These are phyloP conservation scores for Episyrphus balteatus DNA, from an alignment of 1,140 invertebrate genomes.

Conservation along the genomic window DNA sequence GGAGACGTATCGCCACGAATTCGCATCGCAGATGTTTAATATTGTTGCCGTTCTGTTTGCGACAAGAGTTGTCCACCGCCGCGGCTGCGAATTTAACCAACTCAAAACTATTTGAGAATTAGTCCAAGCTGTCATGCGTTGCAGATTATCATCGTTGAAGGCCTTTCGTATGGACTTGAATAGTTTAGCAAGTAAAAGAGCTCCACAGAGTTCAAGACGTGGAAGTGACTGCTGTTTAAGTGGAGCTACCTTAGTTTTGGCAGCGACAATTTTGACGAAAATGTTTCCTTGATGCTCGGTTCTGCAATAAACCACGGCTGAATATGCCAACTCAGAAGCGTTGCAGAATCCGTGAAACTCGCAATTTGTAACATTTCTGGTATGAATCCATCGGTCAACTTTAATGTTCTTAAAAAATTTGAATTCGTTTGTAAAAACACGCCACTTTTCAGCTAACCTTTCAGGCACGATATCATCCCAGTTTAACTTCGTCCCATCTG, in stretches of 20 bases:
- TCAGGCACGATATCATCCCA: too few relatives aligned
- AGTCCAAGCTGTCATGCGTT: conserved; percentile 28
- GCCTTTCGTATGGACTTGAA: background rate
- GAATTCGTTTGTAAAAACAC: too few relatives aligned
- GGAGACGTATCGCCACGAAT: conserved; percentile 16
- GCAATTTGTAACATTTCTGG: too few relatives aligned
- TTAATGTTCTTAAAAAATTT: too few relatives aligned
- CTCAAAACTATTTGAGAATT: conserved; percentile 35
- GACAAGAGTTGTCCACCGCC: conserved; percentile 25
- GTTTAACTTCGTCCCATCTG: too few relatives aligned
- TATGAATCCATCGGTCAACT: too few relatives aligned
- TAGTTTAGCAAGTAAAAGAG: conserved; percentile 9
- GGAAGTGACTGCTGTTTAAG: conserved; percentile 14
- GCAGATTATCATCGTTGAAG: conserved; percentile 6
- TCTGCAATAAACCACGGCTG: background rate
- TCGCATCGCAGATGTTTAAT: conserved; percentile 6
- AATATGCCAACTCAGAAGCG: conserved; percentile 16
- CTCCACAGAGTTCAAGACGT: conserved; percentile 18
- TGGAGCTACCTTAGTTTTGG: conserved; percentile 18
- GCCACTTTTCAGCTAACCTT: too few relatives aligned
- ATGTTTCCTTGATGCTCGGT: background rate
- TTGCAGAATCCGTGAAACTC: conserved; percentile 29
- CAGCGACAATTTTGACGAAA: background rate
- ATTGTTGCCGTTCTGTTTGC: conserved; percentile 26
- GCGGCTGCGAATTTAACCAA: conserved; percentile 21